Percentiles rank a stretch among this genome's conserved stretches.
Conservation (phyloP, 2,113 vertebrate genomes). For the Oncorhynchus mykiss region DNA sequence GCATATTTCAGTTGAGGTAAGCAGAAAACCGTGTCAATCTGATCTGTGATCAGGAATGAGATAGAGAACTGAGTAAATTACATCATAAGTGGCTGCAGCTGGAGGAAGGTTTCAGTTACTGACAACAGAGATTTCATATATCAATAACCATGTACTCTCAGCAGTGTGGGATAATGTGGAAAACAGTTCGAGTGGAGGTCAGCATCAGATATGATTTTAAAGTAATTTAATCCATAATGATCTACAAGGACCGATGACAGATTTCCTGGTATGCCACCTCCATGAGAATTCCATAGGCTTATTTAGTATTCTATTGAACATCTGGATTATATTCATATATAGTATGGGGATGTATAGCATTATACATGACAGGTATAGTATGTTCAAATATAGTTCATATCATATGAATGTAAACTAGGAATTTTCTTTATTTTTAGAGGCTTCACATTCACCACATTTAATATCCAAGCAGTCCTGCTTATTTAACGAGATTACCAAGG, state of each 20-base stretch:
- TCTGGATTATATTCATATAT: too few relatives aligned
- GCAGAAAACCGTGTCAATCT: slow-evolving; percentile 14
- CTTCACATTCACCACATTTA: too few relatives aligned
- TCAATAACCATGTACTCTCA: slow-evolving; percentile 23
- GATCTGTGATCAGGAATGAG: slow-evolving; percentile 19
- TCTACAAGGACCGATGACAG: neutral
- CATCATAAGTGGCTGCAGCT: slow-evolving; percentile 53
- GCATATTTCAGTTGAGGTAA: slow-evolving; percentile 4
- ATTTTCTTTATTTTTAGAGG: too few relatives aligned
- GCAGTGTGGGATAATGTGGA: slow-evolving; percentile 18
- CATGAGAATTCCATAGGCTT: slow-evolving; percentile 4
- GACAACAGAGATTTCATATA: slow-evolving; percentile 26
- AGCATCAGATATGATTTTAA: slow-evolving; percentile 27
- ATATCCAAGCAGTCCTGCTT: too few relatives aligned
- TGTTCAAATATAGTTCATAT: too few relatives aligned
- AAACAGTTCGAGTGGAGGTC: slow-evolving; percentile 4
- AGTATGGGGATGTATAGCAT: too few relatives aligned
- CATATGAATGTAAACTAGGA: too few relatives aligned
- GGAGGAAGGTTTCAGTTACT: slow-evolving; percentile 39
- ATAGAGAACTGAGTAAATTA: slow-evolving; percentile 28
- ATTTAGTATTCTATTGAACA: neutral
- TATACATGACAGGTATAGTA: too few relatives aligned
- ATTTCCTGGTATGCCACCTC: neutral
- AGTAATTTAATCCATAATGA: slow-evolving; percentile 10
- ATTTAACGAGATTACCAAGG: too few relatives aligned